Base-by-base conservation (phyloP, 2,888 invertebrate genomes). In the Antheraea assamensis region DNA sequence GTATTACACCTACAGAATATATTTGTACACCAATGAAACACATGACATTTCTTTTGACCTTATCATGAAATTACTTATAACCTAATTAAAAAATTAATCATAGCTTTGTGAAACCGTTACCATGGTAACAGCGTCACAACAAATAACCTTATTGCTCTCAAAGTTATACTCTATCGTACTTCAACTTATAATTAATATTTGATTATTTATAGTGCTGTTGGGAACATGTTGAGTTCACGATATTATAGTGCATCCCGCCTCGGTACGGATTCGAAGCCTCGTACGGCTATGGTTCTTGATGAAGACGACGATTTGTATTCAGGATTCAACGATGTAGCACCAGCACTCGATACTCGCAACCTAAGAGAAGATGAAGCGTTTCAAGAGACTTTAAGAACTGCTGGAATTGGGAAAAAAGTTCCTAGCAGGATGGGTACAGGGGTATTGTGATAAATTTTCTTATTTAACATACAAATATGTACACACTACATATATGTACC, bases 301-400 rank as follows among this genome's bases (percentile, higher is more conserved):
- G 95, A 95, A 55, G 96, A 96, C 27, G 96, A 96, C 74, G 96
- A 97, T 77, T 85, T 96, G 68, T 97, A 97, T 83, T 90, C 95
- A 13, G 97, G 96, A 3, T 97, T 96, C 85, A 96, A 97, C 83
- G 96, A 96, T 42, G 96, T 96, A 78, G 95, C 96, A 13, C 95
- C 96, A 2, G 95, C 96, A 2, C 92, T 96, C 76, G 96, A 96
- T 81, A 96, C 96, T 0, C 93, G 97, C 87, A 96, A 96, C 85
- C 88, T 97, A 76, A 95, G 96, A 72, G 96, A 96, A 80, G 98
- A 98, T 88, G 95, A 96, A 78, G 95, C 95, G 47, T 97, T 98
- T 83, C 97, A 97, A 88, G 96, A 97, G 87, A 96, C 97, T 19
- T 94, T 98, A n/a, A 95, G 96, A 79, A 97, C 95, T 2, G 97